phyloP scores from a whole-genome alignment of 1,140 invertebrate species.

The Zaprionus tsacasi region DNA sequence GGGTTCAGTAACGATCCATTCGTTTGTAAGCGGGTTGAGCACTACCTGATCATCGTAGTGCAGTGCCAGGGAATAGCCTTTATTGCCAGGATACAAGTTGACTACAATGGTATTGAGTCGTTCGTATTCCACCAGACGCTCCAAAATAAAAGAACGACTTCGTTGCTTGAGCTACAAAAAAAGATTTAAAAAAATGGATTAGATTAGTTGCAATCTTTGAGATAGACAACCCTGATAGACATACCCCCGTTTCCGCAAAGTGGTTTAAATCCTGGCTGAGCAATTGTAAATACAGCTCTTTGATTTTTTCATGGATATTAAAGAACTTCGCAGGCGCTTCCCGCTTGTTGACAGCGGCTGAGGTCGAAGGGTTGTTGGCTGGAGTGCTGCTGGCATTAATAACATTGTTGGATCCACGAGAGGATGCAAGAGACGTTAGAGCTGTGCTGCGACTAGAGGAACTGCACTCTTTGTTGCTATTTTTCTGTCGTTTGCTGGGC shows the following conservation, averaged over 20 bases:
- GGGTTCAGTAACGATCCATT: conserved; percentile 50
- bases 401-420: conserved; percentile 39
- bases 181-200: conserved; percentile 9
- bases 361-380: conserved; percentile 8
- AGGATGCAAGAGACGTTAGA: conserved; percentile 51
- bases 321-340: conserved; percentile 80
- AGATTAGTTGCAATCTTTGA: background rate
- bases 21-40: conserved; percentile 66
- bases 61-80: conserved; percentile 94
- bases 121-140: conserved; percentile 93
- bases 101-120: conserved; percentile 94
- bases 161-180: conserved; percentile 74
- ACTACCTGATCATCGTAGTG: conserved; percentile 85
- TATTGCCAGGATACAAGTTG: conserved; percentile 95
- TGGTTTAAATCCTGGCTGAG: conserved; percentile 76
- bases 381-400: conserved; percentile 33
- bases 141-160: conserved; percentile 89
- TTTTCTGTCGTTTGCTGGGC: conserved; percentile 79
- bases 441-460: conserved; percentile 72
- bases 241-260: conserved; percentile 79
- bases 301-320: conserved; percentile 87
- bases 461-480: conserved; percentile 64
- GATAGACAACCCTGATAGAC: background rate
- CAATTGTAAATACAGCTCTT: conserved; percentile 85
- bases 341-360: conserved; percentile 37